Evolutionary conservation across 2,797 vertebrate genomes (phyloP), one percentile per base, ranked within the genome.

Genomic region (Leptoclinus maculatus): DNA sequence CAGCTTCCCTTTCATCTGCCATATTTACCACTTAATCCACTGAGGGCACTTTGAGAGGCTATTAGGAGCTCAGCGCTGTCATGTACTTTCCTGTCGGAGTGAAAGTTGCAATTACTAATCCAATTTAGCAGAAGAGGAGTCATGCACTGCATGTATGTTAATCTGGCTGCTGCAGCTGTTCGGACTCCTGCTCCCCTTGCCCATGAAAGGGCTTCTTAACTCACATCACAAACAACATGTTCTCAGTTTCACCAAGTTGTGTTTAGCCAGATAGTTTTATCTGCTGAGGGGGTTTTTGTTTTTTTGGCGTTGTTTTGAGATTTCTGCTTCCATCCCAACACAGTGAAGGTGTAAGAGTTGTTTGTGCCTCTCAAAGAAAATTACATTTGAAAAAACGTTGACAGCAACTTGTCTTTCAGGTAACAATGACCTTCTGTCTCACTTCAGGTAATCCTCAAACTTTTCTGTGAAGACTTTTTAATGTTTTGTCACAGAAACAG

Each of bases 61-160:
- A 90, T 92, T 89, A 83, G 68, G 39, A 83, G 80, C 87, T 88
- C 79, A 74, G 68, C 39, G 67, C 82, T 87, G 84, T 89, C 87
- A 74, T 87, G 77, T 83, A 71, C 80, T 83, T 88, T 78, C 68
- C 70, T 78, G 74, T 83, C 67, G 75, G 72, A 80, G 71, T 70
- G 63, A 86, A 79, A 85, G 77, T 80, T 74, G 82, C 87, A 85
- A 76, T 88, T 85, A 84, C 88, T 93, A 89, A 93, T 93, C 91
- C 87, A 90, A 90, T 84, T 90, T 84, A 84, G 83, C 68, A 82
- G 85, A 66, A 68, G 56, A 81, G 62, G 79, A 80, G 76, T 82
- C 75, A 43, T 84, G 85, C 80, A 68, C 66, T 53, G 43, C 39
- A 38, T 79, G 67, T 78, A 79, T 71, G 74, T 71, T 88, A 87